Evolutionary conservation across 2,888 invertebrate genomes (phyloP), one percentile per base, ranked within the genome.

Genomic region (Nipponacmea schrenckii): DNA sequence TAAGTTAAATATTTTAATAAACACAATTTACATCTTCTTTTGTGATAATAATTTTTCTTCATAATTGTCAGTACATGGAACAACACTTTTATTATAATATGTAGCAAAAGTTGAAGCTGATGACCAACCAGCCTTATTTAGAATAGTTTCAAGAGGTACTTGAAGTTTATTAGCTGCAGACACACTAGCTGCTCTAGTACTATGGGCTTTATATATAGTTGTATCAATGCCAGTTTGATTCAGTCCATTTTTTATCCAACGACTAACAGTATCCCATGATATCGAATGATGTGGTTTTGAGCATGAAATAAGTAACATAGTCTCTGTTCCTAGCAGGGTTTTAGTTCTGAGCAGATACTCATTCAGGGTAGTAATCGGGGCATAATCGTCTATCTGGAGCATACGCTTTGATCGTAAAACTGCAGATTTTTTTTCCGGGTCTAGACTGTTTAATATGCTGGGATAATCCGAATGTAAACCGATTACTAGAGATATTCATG

Each of bases 41-140:
- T 31, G 31, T 31, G 31, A 31, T 31, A 31, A 31, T 31, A 31
- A 31, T 31, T 2, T 31, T 31, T 31, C 31, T 31, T 7, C 31
- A 31, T 31, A 31, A 31, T 31, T 31, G 7, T 31, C 31, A 31
- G 31, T 31, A 31, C 7, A 4, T 31, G 31, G 2, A 2, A 31
- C 7, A 7, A 50, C 20, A 10, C 15, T 20, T 50, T 50, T 20
- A 17, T 50, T 50, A 20, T 50, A 20, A 20, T 50, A 50, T 20
- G 10, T 50, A 20, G n/a, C 50, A 50, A 50, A 50, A 20, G 50
- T 50, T 17, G 50, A 50, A 20, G 50, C 17, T 31, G 65, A 27
- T 64, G 67, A 67, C 73, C 73, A 76, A 3, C 76, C 76, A 15
- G 76, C 72, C 31, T 71, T 76, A 48, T 48, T 63, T 44, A 76